These are phyloP conservation scores for Embidobia sp. DNA, from an alignment of 2,888 invertebrate species.

Conservation along the genomic window DNA sequence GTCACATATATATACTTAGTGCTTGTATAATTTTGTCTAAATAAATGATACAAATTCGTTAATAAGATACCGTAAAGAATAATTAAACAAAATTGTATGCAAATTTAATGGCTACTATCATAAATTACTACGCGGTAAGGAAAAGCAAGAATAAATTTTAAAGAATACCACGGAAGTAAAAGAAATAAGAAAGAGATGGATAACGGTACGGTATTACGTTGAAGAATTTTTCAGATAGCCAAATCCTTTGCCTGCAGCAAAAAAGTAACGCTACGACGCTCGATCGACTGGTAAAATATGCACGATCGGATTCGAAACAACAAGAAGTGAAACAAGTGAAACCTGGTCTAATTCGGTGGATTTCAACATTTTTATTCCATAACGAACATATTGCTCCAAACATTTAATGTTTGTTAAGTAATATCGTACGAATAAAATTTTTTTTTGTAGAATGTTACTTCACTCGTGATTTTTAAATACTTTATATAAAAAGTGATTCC, in stretches of 20 bases:
- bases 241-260: slow-evolving; percentile 3
- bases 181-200: slow-evolving; percentile 2
- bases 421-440: no score
- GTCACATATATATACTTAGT: neutral
- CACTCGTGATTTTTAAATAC: no score
- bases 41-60: neutral
- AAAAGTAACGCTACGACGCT: slow-evolving; percentile 3
- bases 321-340: slow-evolving; percentile 48
- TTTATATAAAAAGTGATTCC: no score
- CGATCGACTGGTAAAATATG: slow-evolving; percentile 26
- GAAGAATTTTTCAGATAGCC: slow-evolving; percentile 26
- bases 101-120: slow-evolving; percentile 29
- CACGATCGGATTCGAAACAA: slow-evolving; percentile 7
- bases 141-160: slow-evolving; percentile 18
- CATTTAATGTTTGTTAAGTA: no score
- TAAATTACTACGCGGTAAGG: slow-evolving; percentile 17
- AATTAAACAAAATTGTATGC: slow-evolving; percentile 34
- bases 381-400: no score
- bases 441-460: no score
- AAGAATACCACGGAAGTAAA: slow-evolving; percentile 10
- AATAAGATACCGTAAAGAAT: slow-evolving; percentile 9
- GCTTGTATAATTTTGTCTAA: no score
- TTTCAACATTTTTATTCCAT: no score
- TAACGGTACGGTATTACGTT: slow-evolving; percentile 29
- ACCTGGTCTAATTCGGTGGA: slow-evolving; percentile 19